Percentiles rank a stretch among this genome's conserved stretches.
phyloP scores from a whole-genome alignment of 2,797 vertebrate genomes.

The Parambassis ranga region DNA sequence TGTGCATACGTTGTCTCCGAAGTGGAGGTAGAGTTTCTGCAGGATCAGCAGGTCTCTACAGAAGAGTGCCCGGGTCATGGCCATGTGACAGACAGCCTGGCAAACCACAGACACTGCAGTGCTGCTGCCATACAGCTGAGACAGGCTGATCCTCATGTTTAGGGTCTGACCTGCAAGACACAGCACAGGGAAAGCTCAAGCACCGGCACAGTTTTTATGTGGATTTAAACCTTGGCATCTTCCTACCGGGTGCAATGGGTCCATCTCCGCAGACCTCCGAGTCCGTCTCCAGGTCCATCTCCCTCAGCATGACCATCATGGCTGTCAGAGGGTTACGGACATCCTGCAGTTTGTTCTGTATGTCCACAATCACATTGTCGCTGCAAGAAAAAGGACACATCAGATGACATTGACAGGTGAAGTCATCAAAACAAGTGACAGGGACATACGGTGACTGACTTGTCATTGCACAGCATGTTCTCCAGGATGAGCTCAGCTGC shows the following conservation, averaged over 20 bases:
- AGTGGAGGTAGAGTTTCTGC: conserved; percentile 87
- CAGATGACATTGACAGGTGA: background rate
- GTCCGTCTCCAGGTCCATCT: conserved; percentile 93
- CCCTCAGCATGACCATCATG: conserved; percentile 86
- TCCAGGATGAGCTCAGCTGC: conserved; percentile 90
- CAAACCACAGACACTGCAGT: conserved; percentile 79
- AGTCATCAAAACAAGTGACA: background rate
- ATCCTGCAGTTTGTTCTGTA: conserved; percentile 92
- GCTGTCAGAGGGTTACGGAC: conserved; percentile 85
- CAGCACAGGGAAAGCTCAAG: background rate
- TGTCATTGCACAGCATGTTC: conserved; percentile 88
- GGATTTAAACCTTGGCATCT: background rate
- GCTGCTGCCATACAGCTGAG: conserved; percentile 87
- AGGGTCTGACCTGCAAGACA: conserved; percentile 80
- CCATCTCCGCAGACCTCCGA: conserved; percentile 73
- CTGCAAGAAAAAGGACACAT: conserved; percentile 53
- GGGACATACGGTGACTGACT: conserved; percentile 62
- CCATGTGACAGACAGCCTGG: conserved; percentile 82
- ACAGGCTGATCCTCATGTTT: conserved; percentile 80
- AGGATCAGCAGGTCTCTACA: conserved; percentile 92
- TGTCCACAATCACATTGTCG: conserved; percentile 85
- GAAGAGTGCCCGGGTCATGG: conserved; percentile 86
- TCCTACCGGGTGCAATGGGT: conserved; percentile 31
- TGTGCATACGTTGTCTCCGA: conserved; percentile 83
- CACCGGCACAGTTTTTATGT: no score